Conservation (phyloP, 1,140 invertebrate species). For the Contarinia nasturtii region DNA sequence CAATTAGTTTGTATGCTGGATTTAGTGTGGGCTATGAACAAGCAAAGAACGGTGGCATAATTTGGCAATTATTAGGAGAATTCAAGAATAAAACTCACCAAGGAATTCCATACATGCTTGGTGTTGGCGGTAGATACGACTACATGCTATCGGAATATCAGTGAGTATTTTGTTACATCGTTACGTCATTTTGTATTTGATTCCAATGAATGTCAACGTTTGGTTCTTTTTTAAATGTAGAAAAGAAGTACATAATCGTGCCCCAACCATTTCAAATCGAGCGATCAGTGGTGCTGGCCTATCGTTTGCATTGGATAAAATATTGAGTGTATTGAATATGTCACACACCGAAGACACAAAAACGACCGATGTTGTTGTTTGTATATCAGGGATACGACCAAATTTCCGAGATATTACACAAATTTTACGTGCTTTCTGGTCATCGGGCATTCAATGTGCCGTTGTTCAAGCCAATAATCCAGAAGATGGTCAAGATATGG, state of each 20-base stretch:
- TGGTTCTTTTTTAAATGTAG: neutral
- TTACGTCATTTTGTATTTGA: too few relatives aligned
- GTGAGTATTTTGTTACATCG: neutral
- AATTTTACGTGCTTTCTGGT: constrained; percentile 26
- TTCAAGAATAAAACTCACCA: constrained; percentile 10
- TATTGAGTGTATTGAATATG: constrained; percentile 33
- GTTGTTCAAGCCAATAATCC: constrained; percentile 25
- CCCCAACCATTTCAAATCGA: constrained; percentile 16
- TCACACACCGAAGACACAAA: constrained; percentile 19
- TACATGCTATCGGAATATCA: constrained; percentile 25
- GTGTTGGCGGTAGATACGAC: constrained; percentile 28
- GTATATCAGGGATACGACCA: constrained; percentile 31
- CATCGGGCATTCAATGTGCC: constrained; percentile 23
- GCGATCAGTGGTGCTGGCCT: constrained; percentile 43
- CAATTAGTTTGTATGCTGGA: constrained; percentile 19
- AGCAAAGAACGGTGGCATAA: constrained; percentile 14
- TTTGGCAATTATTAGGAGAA: constrained; percentile 22
- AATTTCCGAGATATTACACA: constrained; percentile 40
- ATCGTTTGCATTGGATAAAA: constrained; percentile 51
- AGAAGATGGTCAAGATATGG: constrained; percentile 48
- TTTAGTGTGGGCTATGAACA: constrained; percentile 17
- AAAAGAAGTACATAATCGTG: constrained; percentile 16
- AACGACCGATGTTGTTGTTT: constrained; percentile 43
- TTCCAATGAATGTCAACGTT: too few relatives aligned
- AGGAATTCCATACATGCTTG: constrained; percentile 16